Conservation (phyloP, 2,797 vertebrate species). For the Malacoraja senta region DNA sequence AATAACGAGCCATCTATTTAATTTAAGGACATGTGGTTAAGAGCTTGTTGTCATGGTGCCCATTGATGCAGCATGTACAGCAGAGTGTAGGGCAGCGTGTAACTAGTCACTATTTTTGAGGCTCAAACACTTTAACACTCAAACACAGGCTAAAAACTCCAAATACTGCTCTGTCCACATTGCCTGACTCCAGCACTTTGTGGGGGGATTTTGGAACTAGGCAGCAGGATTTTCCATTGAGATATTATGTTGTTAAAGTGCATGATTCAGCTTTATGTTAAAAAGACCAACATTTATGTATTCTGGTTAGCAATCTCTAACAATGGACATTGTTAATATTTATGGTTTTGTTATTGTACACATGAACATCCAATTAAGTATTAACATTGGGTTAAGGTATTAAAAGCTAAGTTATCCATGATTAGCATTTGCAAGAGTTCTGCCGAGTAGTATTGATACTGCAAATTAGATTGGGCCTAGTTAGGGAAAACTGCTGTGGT, state of each 20-base stretch:
- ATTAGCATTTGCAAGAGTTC: slow-evolving; percentile 16
- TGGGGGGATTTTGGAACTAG: not conserved
- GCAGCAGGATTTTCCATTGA: not conserved
- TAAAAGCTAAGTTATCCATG: slow-evolving; percentile 14
- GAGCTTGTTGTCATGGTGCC: not conserved
- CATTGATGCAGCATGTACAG: not conserved
- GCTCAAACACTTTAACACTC: not conserved
- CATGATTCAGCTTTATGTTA: not conserved
- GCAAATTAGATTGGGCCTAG: slow-evolving; percentile 72
- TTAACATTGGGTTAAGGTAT: slow-evolving; percentile 1
- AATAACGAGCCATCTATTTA: not conserved
- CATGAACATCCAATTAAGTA: not conserved
- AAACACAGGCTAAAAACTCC: not conserved
- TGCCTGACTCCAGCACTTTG: too few relatives aligned
- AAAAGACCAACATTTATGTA: not conserved
- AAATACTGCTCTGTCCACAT: not conserved
- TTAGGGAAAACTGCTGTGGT: slow-evolving; percentile 70
- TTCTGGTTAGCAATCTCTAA: not conserved
- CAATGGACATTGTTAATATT: not conserved
- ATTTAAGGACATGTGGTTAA: not conserved
- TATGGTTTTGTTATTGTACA: not conserved
- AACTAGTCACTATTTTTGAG: not conserved
- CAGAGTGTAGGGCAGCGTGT: not conserved
- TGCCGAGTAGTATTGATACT: slow-evolving; percentile 27
- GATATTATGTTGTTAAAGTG: not conserved